Evolutionary conservation across 2,888 invertebrate species (phyloP).

Genomic region (Oscheius sp.): DNA sequence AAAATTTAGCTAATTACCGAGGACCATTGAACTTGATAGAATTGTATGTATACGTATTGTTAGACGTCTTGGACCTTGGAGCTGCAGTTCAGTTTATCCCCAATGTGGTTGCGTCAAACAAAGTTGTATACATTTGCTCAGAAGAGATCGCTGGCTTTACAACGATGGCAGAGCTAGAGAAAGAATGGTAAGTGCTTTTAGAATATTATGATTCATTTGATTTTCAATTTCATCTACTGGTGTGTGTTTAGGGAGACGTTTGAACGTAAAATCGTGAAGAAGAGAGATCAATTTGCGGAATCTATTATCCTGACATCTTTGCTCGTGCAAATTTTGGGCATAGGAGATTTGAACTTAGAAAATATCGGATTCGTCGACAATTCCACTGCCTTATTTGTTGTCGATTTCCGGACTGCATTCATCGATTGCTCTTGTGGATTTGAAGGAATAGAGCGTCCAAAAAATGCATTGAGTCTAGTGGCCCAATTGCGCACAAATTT

Average conservation of each 20-base stretch:
- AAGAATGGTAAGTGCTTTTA: conserved; percentile 7
- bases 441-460: conserved; percentile 11
- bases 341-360: conserved; percentile 5
- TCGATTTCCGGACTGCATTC: conserved; percentile 13
- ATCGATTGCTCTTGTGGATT: conserved; percentile 12
- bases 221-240: background rate
- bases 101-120: conserved; percentile 8
- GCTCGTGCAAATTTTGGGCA: background rate
- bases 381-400: conserved; percentile 5
- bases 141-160: background rate
- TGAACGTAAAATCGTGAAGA: conserved; percentile 20
- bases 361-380: conserved; percentile 2
- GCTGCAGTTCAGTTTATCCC: conserved; percentile 6
- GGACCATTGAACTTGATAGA: conserved; percentile 14
- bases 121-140: conserved; percentile 9
- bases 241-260: conserved; percentile 12
- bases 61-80: background rate
- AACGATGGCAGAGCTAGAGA: conserved; percentile 10
- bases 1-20: conserved; percentile 20
- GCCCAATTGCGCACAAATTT: conserved; percentile 6
- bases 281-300: background rate
- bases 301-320: conserved; percentile 3
- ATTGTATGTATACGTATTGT: conserved; percentile 1
- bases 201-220: background rate
- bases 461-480: conserved; percentile 5